These are phyloP conservation scores for Paracentrotus lividus DNA, from an alignment of 53 echinoderm and acorn worm species.

Conservation along the genomic window DNA sequence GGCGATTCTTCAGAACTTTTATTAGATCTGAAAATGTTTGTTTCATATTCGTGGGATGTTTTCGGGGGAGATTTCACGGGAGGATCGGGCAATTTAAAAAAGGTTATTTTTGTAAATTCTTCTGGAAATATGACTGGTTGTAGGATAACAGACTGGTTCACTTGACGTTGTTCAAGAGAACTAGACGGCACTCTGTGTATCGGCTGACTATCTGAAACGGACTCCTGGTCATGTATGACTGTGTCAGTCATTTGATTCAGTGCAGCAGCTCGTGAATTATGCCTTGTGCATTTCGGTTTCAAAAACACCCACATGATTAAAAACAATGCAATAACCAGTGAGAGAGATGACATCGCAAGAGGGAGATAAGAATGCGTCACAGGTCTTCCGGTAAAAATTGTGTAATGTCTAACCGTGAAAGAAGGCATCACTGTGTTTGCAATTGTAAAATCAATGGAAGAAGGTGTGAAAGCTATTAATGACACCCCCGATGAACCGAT, in stretches of 20 bases:
- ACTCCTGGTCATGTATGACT: not conserved
- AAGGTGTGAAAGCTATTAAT: not conserved
- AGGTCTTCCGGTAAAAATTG: not conserved
- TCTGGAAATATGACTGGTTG: too few relatives aligned
- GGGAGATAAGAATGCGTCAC: not conserved
- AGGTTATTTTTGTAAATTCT: too few relatives aligned
- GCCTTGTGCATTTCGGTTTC: not conserved
- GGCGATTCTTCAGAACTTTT: too few relatives aligned
- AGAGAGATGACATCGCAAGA: not conserved
- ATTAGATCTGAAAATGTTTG: too few relatives aligned
- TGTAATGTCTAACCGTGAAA: too few relatives aligned
- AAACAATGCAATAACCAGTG: not conserved
- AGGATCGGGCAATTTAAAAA: too few relatives aligned
- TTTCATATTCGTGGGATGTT: too few relatives aligned
- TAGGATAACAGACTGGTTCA: too few relatives aligned
- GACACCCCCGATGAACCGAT: not conserved
- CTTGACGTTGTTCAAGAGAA: too few relatives aligned
- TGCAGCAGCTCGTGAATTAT: not conserved
- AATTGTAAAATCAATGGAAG: not conserved
- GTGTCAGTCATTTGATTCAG: not conserved
- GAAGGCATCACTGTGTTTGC: too few relatives aligned
- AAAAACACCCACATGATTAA: not conserved
- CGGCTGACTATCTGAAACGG: not conserved
- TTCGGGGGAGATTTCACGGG: too few relatives aligned
- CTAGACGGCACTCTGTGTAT: too few relatives aligned